phyloP scores from a whole-genome alignment of 2,888 invertebrate species.

The Stegana nigrithorax region DNA sequence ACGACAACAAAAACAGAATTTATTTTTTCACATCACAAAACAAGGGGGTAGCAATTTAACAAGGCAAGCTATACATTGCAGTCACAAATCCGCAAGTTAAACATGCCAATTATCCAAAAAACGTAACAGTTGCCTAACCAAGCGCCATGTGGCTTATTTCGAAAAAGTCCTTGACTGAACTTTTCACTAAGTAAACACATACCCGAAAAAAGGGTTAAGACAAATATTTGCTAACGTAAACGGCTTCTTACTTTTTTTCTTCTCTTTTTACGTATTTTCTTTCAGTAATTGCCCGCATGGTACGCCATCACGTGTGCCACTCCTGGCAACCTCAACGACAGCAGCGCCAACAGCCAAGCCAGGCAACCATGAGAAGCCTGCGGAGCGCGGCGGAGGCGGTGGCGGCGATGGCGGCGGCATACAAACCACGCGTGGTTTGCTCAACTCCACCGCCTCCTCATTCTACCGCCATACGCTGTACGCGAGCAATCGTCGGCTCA shows the following conservation, averaged over 20 bases:
- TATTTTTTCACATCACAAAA: too few species aligned
- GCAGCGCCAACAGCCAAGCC: conserved; percentile 1
- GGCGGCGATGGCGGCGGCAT: conserved; percentile 12
- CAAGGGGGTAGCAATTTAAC: too few species aligned
- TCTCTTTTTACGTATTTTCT: conserved; percentile 23
- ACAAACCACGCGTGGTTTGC: conserved; percentile 43
- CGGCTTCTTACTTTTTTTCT: conserved; percentile 22
- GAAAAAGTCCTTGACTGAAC: too few species aligned
- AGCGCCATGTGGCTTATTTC: too few species aligned
- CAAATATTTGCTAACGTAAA: not conserved
- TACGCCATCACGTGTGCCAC: conserved; percentile 81
- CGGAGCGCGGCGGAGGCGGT: conserved; percentile 15
- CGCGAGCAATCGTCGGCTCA: conserved; percentile 39
- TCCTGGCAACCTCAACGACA: conserved; percentile 71
- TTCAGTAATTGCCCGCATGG: conserved; percentile 72
- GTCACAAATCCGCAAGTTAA: too few species aligned
- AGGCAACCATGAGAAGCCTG: conserved; percentile 21
- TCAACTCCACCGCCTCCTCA: conserved; percentile 54
- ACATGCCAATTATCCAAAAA: too few species aligned
- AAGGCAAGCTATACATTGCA: too few species aligned
- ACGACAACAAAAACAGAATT: too few species aligned
- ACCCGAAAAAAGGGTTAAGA: too few species aligned
- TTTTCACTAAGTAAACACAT: too few species aligned
- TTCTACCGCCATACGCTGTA: conserved; percentile 55
- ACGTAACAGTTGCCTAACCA: too few species aligned